Base-by-base conservation (phyloP, 2,113 vertebrate species). In the Triplophysa dalaica region DNA sequence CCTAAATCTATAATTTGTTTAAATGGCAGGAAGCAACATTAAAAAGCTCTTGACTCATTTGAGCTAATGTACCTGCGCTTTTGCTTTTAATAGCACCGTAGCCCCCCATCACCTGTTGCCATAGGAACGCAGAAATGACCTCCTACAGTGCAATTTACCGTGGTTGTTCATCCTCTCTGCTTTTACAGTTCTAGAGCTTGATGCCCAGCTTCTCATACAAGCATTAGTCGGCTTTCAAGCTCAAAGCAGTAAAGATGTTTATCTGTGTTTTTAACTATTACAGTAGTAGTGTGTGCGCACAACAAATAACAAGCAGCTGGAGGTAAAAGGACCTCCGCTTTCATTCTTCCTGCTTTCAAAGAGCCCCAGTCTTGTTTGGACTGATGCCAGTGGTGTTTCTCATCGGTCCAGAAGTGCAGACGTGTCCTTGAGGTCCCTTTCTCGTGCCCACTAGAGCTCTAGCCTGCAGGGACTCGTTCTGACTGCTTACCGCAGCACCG, bases 11-110 rank as follows among this genome's bases (percentile, higher is more conserved):
- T 0, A 6, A 22, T n/a, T n/a, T 7, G 24, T 62, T 75, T 9
- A 62, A 26, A 63, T 63, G 13, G 26, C 58, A 63, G 56, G 58
- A 63, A 26, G 58, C 58, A 26, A 1, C 14, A 63, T 62, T 73
- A 21, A n/a, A 43, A 45, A 74, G 56, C 56, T 75, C 60, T 75
- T 62, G 73, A 50, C 73, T 62, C 58, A 63, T 75, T 62, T 29
- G 38, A 52, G 62, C 74, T 76, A 76, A 76, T 76, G 61, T 65
- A 76, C 24, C 74, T 75, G 74, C 0, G 62, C 74, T 65, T 63
- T 43, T 12, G 16, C 16, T 75, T 63, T 60, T 48, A 63, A 75
- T 75, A 63, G 26, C 62, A 48, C 19, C 11, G 33, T 48, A n/a
- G 43, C 10, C 41, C 16, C 54, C 24, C 61, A 24, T 63, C 19